A percentile compares a stretch with the other conserved stretches of the same genome.
Evolutionary conservation across 2,797 vertebrate genomes (phyloP).

Genomic region (Cirrhinus molitorella): DNA sequence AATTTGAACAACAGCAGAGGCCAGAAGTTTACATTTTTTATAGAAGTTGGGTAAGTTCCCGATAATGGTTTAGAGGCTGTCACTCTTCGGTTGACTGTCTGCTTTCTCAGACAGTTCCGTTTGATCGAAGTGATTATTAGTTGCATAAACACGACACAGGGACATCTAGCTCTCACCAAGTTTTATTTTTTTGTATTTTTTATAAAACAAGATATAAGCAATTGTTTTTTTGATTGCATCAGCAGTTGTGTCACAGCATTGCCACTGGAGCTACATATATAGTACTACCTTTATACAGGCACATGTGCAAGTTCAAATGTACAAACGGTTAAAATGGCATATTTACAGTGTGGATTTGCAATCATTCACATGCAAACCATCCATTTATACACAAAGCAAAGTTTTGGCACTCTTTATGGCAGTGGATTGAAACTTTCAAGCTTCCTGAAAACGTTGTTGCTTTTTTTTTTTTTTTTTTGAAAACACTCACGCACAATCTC

Average conservation of each 20-base stretch:
- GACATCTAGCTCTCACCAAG: background rate
- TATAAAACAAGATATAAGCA: conserved; percentile 11
- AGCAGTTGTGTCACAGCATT: conserved; percentile 20
- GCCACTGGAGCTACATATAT: background rate
- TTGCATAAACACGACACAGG: background rate
- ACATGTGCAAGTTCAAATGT: conserved; percentile 2
- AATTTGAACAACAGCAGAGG: background rate
- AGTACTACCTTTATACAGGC: background rate
- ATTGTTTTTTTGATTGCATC: background rate
- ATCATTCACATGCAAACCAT: conserved; percentile 17
- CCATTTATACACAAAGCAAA: conserved; percentile 25
- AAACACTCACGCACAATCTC: conserved; percentile 4
- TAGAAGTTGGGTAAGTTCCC: background rate
- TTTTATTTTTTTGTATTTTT: conserved; percentile 9
- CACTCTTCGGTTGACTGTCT: background rate
- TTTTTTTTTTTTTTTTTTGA: background rate
- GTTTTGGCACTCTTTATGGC: conserved; percentile 29
- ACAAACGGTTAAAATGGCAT: conserved; percentile 1
- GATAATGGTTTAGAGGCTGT: background rate
- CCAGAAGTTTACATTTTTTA: background rate
- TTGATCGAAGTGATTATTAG: background rate
- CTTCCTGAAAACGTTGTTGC: conserved; percentile 11
- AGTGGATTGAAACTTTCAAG: conserved; percentile 3
- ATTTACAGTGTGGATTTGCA: conserved; percentile 13
- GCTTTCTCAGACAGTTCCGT: background rate